Conservation (phyloP, 2,888 invertebrate species). For the Campoplex capitator region DNA sequence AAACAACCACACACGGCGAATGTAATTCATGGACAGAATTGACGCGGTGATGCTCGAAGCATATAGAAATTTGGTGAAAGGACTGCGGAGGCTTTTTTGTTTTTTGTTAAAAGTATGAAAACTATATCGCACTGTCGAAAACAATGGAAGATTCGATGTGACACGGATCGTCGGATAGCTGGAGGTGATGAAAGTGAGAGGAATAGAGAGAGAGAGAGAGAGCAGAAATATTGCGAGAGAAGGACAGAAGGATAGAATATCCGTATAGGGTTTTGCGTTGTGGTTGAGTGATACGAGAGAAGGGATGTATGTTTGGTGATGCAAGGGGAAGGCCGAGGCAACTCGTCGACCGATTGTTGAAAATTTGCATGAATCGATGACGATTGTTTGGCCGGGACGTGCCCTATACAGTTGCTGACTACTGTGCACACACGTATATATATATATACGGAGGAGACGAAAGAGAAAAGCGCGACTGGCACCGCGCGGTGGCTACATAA, state of each 20-base stretch:
- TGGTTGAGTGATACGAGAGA: slow-evolving; percentile 53
- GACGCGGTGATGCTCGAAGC: slow-evolving; percentile 44
- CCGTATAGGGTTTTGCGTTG: slow-evolving; percentile 31
- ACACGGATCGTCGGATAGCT: slow-evolving; percentile 71
- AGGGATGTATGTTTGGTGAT: slow-evolving; percentile 40
- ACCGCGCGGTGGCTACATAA: slow-evolving; percentile 27
- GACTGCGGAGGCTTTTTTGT: slow-evolving; percentile 17
- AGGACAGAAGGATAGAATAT: slow-evolving; percentile 33
- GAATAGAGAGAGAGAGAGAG: slow-evolving; percentile 19
- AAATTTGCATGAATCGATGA: slow-evolving; percentile 84
- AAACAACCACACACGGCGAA: slow-evolving; percentile 18
- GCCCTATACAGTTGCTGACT: slow-evolving; percentile 64
- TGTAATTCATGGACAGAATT: slow-evolving; percentile 53
- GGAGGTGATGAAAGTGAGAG: slow-evolving; percentile 68
- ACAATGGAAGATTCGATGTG: slow-evolving; percentile 81
- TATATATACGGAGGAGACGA: slow-evolving; percentile 25
- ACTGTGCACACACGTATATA: slow-evolving; percentile 27
- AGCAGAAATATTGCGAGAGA: background rate
- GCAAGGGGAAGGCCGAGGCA: slow-evolving; percentile 54
- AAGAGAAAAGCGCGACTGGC: slow-evolving; percentile 56
- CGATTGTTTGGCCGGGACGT: slow-evolving; percentile 82
- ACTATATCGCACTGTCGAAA: slow-evolving; percentile 74
- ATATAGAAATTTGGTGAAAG: slow-evolving; percentile 48
- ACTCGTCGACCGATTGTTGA: slow-evolving; percentile 79
- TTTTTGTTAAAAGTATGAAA: slow-evolving; percentile 64